Base-by-base conservation (phyloP, 2,797 vertebrate genomes). In the Microtus obscurus region DNA sequence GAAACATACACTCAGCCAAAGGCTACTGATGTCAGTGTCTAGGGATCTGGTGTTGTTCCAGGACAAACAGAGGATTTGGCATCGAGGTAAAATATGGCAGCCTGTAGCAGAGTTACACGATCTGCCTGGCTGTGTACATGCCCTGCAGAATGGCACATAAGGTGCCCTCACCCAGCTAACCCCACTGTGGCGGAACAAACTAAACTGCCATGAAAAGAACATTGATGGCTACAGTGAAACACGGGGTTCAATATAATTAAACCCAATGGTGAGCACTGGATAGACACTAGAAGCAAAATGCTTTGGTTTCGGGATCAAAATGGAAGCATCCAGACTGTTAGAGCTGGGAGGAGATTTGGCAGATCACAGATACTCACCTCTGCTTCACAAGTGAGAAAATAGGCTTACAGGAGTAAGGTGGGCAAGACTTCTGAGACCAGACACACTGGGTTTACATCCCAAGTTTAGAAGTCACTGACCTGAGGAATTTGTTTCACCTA, bases 61-160 rank as follows among this genome's bases (percentile, higher is more conserved):
- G n/a, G 2, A 65, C 81, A 89, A 95, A 95, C 40, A 87, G 45
- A 19, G 14, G 43, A 77, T 81, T 78, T 82, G 92, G 83, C 83
- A 80, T 11, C 4, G 48, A 94, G 94, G 88, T 0, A n/a, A 4
- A 83, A 29, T 59, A 65, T 6, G 43, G 12, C 19, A 80, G 78
- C 51, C 53, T 6, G 76, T 6, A 8, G 96, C 43, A 91, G 93
- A 96, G 87, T 3, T 0, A 81, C 82, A 83, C 92, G 86, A 88
- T 80, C 94, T 27, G 63, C 10, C 1, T 9, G 51, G 63, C 53
- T 85, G 94, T 83, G 69, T 93, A 71, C 5, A 40, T 3, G 17
- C 25, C 25, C 51, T 59, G 3, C 59, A 40, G 89, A 96, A 90
- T 17, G 76, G 65, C 94, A 95, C 89, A n/a, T 79, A 92, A 92